Evolutionary conservation across 2,113 vertebrate genomes (phyloP), one percentile per base, ranked within the genome.

Genomic region (Furnarius figulus): DNA sequence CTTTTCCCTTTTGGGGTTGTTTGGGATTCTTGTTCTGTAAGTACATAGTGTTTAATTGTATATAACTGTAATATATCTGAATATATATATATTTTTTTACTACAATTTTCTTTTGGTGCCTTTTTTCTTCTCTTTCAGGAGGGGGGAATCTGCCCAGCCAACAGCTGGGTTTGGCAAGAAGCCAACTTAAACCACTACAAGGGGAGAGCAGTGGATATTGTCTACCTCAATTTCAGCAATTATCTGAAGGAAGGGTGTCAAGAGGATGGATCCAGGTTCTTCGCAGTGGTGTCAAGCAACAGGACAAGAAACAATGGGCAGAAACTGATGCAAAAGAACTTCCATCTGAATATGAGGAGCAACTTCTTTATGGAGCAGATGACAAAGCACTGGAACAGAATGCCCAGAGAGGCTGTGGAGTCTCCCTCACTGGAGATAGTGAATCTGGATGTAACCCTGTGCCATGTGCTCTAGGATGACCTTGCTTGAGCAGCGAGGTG

Each of bases 331-430:
- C 9, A 58, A 20, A 58, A 12, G 12, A n/a, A 58, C 33, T n/a
- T 58, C 55, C 39, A 56, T 21, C n/a, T 63, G 30, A 72, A 63
- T 56, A 31, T 3, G 6, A 47, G 13, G 35, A 63, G 63, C 13
- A 24, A 40, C 20, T n/a, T 16, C 7, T 47, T n/a, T 47, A 40
- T 5, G 25, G 30, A n/a, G 12, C 19, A 13, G 2, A 30, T 40
- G 39, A n/a, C 24, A 3, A 3, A 20, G 15, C 47, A n/a, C n/a
- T 40, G 66, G 20, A 40, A 72, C 1, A 0, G 20, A 31, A 22
- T 79, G 5, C 40, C 16, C 30, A 25, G 30, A 47, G 10, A n/a
- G 16, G 3, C 9, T 21, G 19, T 46, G 28, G 15, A 5, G 15
- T 79, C n/a, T n/a, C 55, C 27, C 15, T 55, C n/a, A 20, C 12